These are phyloP conservation scores for Schlechtendalia chinensis DNA, from an alignment of 1,140 invertebrate genomes.

Conservation along the genomic window DNA sequence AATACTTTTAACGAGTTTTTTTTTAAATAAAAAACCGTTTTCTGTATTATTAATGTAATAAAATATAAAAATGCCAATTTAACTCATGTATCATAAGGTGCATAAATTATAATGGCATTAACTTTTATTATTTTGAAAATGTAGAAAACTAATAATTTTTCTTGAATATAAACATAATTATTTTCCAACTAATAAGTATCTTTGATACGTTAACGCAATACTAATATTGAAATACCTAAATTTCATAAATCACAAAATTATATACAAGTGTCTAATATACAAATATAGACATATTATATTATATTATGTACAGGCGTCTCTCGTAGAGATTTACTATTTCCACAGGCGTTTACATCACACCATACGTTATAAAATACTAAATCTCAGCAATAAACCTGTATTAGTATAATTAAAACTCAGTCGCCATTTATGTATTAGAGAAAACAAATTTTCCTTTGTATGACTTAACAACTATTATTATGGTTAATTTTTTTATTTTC, in stretches of 20 bases:
- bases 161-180: neutral
- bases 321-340: no score
- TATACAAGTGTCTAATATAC: slow-evolving; percentile 4
- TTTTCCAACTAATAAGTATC: neutral
- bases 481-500: slow-evolving; percentile 24
- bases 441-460: slow-evolving; percentile 13
- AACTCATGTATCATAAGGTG: neutral
- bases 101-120: neutral
- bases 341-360: no score
- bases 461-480: neutral
- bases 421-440: slow-evolving; percentile 1
- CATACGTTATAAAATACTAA: no score
- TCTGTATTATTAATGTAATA: neutral
- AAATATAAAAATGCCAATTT: slow-evolving; percentile 26
- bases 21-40: neutral
- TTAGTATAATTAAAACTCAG: slow-evolving; percentile 4
- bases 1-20: slow-evolving; percentile 31
- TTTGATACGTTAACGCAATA: neutral
- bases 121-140: neutral
- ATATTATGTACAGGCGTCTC: no score
- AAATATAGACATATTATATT: neutral
- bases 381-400: neutral
- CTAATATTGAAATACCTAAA: neutral
- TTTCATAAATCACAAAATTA: slow-evolving; percentile 27
- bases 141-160: neutral